A percentile compares a stretch with the other conserved stretches of the same genome.
phyloP scores from a whole-genome alignment of 2,113 vertebrate species.

The Lepisosteus osseus region DNA sequence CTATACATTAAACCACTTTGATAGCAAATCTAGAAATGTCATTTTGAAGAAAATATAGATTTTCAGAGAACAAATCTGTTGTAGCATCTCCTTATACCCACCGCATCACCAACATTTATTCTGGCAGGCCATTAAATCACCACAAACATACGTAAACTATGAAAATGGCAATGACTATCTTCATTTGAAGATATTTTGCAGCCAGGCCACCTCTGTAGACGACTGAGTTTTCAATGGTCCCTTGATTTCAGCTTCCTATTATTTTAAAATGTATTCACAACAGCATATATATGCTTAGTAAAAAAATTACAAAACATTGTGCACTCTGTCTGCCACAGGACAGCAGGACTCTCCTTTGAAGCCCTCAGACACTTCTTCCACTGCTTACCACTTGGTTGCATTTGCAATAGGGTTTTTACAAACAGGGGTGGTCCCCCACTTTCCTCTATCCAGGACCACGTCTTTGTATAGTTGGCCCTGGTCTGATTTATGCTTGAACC shows the following conservation, averaged over 20 bases:
- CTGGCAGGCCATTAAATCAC: constrained; percentile 28
- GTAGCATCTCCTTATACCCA: constrained; percentile 28
- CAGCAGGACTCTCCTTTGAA: no score
- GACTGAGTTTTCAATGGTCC: constrained; percentile 20
- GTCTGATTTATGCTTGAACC: neutral
- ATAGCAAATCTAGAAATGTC: neutral
- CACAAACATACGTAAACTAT: constrained; percentile 19
- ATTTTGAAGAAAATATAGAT: constrained; percentile 7
- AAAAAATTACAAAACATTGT: no score
- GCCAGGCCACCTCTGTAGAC: constrained; percentile 7
- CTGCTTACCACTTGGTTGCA: no score
- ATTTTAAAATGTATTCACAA: no score
- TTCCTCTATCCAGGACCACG: neutral
- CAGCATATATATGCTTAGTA: no score
- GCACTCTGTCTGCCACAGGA: no score
- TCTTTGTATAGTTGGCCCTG: neutral
- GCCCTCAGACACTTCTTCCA: no score
- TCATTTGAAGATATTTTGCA: constrained; percentile 8
- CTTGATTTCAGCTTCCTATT: neutral
- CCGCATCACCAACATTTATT: constrained; percentile 26
- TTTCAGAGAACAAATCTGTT: constrained; percentile 12
- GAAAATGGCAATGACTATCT: constrained; percentile 7
- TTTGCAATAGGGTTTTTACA: neutral
- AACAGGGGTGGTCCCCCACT: neutral
- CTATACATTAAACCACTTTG: constrained; percentile 19